These are phyloP conservation scores for Orchestia grillus DNA, from an alignment of 1,140 invertebrate genomes.

Conservation along the genomic window DNA sequence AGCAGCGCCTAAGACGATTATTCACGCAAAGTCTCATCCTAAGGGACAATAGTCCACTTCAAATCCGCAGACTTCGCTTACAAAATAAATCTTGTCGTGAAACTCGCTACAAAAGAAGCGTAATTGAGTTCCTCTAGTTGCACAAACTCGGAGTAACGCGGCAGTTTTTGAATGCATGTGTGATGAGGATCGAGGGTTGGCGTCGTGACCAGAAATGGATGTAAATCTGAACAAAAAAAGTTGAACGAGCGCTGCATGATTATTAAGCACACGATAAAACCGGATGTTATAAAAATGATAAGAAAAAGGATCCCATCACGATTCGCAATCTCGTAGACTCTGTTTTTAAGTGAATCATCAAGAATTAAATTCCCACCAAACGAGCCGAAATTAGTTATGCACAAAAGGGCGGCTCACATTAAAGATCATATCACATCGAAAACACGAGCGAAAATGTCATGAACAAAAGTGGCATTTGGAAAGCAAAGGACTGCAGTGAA, in stretches of 20 bases:
- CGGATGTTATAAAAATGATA: neutral
- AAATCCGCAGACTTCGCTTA: constrained; percentile 20
- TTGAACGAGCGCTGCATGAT: neutral
- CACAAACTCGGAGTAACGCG: neutral
- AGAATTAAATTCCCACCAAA: neutral
- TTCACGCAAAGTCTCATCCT: constrained; percentile 42
- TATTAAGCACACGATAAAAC: neutral
- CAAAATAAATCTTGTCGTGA: constrained; percentile 38
- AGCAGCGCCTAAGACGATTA: constrained; percentile 34
- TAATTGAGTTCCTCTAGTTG: constrained; percentile 4
- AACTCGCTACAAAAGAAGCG: constrained; percentile 35
- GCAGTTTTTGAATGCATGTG: neutral
- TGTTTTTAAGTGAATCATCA: neutral
- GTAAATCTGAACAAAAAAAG: neutral
- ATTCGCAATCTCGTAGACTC: neutral
- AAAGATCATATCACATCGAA: neutral
- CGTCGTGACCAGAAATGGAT: neutral
- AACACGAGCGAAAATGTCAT: neutral
- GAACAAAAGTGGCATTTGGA: neutral
- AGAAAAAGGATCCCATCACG: neutral
- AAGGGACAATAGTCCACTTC: constrained; percentile 43
- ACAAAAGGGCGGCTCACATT: neutral
- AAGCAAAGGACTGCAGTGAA: neutral
- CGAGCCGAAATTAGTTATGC: too few relatives aligned
- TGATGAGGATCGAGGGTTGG: neutral